phyloP scores from a whole-genome alignment of 2,888 invertebrate species.

The Drosophila cognata region DNA sequence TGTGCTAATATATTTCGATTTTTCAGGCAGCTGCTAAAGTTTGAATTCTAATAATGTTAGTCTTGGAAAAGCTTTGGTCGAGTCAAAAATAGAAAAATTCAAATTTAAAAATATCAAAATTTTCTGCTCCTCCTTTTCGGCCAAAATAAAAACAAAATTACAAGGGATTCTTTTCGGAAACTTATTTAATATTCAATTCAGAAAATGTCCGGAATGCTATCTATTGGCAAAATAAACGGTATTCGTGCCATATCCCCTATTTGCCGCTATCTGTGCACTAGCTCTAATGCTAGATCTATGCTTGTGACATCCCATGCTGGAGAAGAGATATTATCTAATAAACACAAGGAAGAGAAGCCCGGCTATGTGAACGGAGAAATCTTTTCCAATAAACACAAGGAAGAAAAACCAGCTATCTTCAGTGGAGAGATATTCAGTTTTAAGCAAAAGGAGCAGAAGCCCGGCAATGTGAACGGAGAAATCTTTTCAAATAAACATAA shows the following conservation, averaged over 20 bases:
- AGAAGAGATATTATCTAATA: neutral
- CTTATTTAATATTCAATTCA: neutral
- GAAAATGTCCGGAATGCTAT: slow-evolving; percentile 16
- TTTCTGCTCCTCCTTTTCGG: neutral
- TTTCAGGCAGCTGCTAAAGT: neutral
- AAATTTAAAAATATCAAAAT: neutral
- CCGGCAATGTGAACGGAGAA: too few species aligned
- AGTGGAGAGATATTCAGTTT: too few species aligned
- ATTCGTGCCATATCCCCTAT: slow-evolving; percentile 6
- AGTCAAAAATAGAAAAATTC: neutral
- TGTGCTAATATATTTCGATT: too few species aligned
- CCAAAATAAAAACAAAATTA: neutral
- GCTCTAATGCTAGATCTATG: neutral
- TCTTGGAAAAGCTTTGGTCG: neutral
- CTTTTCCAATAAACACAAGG: neutral
- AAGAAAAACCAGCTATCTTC: neutral
- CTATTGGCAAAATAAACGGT: slow-evolving; percentile 6
- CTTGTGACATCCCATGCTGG: neutral
- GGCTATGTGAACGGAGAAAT: neutral
- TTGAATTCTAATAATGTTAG: neutral
- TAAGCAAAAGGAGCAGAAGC: too few species aligned
- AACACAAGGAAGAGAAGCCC: slow-evolving; percentile 5
- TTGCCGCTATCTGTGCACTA: slow-evolving; percentile 4
- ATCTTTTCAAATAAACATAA: too few species aligned
- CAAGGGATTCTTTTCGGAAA: neutral